Base-by-base conservation (phyloP, 1,140 invertebrate genomes). In the Drosophila kepulauana region DNA sequence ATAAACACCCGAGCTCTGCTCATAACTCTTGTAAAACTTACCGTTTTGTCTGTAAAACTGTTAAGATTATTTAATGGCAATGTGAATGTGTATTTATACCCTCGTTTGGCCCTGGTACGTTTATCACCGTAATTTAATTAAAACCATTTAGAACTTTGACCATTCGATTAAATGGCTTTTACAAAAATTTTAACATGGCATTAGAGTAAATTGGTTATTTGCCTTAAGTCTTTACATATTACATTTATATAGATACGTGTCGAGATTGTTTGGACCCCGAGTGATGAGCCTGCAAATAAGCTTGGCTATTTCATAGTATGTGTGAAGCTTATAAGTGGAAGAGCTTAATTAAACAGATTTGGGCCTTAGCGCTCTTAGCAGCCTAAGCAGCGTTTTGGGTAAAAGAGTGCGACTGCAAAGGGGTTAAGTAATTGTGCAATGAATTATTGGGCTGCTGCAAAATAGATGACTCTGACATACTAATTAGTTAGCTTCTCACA, bases 391-490 rank as follows among this genome's bases (percentile, higher is more conserved):
- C 3, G 38, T 16, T 35, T 15, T 4, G 13, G 35, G 30, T 25
- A 11, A 11, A 51, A 52, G 56, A 48, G 30, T n/a, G 67, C 56
- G n/a, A n/a, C 33, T 30, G 30, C n/a, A 56, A 56, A 38, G 45
- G 38, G 63, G 54, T 64, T 35, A 56, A 15, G 51, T 61, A 65
- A 69, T 77, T 62, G 54, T 45, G 62, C 64, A 45, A 56, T 66
- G 58, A 43, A 57, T 56, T 75, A 38, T 62, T 25, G 59, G 67
- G 52, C 38, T 72, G 51, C 16, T 67, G 77, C 61, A 69, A 79
- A 84, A 82, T 82, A 66, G 79, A 88, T 88, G 82, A 73, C 84
- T 87, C 88, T 87, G 82, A 87, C 77, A 87, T 87, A 77, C 66
- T 88, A 87, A 87, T 87, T 87, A 88, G 84, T 88, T 87, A 88